These are phyloP conservation scores for Grantiella picta DNA, from an alignment of 2,113 vertebrate genomes.

Conservation along the genomic window DNA sequence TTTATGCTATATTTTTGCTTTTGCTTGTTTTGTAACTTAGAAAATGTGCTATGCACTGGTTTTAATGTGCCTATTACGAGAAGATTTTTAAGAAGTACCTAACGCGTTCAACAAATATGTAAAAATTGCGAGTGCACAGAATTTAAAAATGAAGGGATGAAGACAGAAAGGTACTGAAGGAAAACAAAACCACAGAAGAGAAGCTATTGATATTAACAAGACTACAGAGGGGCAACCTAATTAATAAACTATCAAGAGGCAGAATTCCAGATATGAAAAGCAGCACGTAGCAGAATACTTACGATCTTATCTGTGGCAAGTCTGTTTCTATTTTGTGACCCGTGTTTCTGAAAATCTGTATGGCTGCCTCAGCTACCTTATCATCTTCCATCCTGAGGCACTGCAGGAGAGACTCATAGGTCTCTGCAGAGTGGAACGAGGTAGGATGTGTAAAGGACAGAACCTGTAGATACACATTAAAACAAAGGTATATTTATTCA, in stretches of 20 bases:
- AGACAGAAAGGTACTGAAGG: neutral
- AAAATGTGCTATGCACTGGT: neutral
- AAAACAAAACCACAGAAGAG: neutral
- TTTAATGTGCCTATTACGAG: neutral
- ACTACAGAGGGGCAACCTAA: neutral
- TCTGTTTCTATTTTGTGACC: slow-evolving; percentile 98
- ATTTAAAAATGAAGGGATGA: neutral
- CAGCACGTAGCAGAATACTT: slow-evolving; percentile 53
- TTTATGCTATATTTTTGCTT: neutral
- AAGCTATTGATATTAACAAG: neutral
- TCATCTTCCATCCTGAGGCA: slow-evolving; percentile 99
- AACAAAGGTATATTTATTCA: neutral
- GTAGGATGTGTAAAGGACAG: slow-evolving; percentile 98
- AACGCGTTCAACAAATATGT: neutral
- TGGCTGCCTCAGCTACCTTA: slow-evolving; percentile 97
- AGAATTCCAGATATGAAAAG: neutral
- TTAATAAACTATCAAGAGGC: neutral
- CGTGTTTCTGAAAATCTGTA: slow-evolving; percentile 98
- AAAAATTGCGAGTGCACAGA: neutral
- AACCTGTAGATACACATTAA: slow-evolving; percentile 76
- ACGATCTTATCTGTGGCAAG: slow-evolving; percentile 97
- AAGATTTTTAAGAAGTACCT: neutral
- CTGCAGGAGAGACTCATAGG: slow-evolving; percentile 97
- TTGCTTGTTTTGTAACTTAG: neutral
- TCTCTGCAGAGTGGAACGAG: slow-evolving; percentile 98